Base-by-base conservation (phyloP, 2,113 vertebrate species). In the Gobio gobio region DNA sequence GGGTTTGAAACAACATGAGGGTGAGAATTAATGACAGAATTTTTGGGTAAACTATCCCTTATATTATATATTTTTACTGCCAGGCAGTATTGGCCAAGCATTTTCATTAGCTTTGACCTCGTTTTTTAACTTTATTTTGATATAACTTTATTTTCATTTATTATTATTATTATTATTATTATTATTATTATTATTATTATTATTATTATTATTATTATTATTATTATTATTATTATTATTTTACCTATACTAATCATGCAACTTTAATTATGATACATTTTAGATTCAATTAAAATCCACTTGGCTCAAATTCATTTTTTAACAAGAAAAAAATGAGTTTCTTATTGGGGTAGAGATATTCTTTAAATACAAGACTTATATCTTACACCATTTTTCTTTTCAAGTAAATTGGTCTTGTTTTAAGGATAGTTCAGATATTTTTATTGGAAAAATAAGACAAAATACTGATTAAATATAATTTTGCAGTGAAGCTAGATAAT, bases 371-470 rank as follows among this genome's bases (percentile, higher is more conserved):
- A 45, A 73, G 70, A 24, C 43, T n/a, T 45, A 66, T 16, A 73
- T 73, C 43, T 73, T 73, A 47, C 70, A 73, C 5, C 70, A 24
- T 73, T 47, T 73, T 45, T 22, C 18, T 73, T n/a, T 73, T 73
- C 10, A 73, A 73, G 40, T 45, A 73, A 73, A 73, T 45, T 24
- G 2, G 45, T 73, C 10, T 73, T 74, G 33, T 47, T 74, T 73
- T 47, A 73, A 73, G 22, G 70, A 24, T 24, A 26, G 43, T 74
- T 74, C 2, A 47, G 70, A 16, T 47, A 16, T 74, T 74, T 73
- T 47, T 74, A 47, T 43, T 24, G 70, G n/a, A 12, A 3, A 74
- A 26, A 47, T 22, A 74, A 47, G 43, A 74, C 43, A 47, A 47
- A 74, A 74, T 74, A 47, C 43, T 73, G 70, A 74, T 74, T 47